Base-by-base conservation (phyloP, 2,797 vertebrate species). In the Rallus crepitans region DNA sequence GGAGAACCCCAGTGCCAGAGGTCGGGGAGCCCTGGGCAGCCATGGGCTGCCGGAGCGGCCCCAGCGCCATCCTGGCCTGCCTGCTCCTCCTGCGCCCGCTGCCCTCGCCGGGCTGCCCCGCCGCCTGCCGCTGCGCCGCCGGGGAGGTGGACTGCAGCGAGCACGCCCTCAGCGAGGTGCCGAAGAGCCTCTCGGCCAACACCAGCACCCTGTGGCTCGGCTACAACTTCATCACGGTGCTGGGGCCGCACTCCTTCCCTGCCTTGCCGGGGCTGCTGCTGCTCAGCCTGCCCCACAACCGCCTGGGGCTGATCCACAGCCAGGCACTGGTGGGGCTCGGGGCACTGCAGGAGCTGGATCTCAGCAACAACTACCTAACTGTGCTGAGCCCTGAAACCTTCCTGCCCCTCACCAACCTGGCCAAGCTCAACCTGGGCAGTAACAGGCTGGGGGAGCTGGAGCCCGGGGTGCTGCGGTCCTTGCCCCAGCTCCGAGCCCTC, bases 231-330 rank as follows among this genome's bases (percentile, higher is more conserved):
- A 91, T 98, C 66, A 15, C 55, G 0, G 9, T 68, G 35, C 93
- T 98, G 89, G 87, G 82, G 35, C 95, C 97, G 0, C 60, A 12
- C 4, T 95, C 97, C 47, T 98, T 98, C 55, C 66, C 47, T 2
- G n/a, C 40, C 12, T 94, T 97, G 9, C 50, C 57, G 0, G 21
- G 14, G 30, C 89, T 98, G 72, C 84, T 52, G 42, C 90, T 30
- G 63, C 96, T 98, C 82, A 97, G 98, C 68, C 90, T 98, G n/a
- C 42, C 71, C 21, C 94, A 92, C 90, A 98, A 98, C 42, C 48
- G 66, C 21, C 95, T 98, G 57, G 86, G 39, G 56, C 65, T 55
- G 19, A 91, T 98, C 78, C 97, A 98, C 93, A 39, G 72, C 64
- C 94, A 59, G 33, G 98, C 98, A 0, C 98, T 98, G 87, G 92